phyloP scores from a whole-genome alignment of 2,797 vertebrate genomes.

The Poeciliopsis infans region DNA sequence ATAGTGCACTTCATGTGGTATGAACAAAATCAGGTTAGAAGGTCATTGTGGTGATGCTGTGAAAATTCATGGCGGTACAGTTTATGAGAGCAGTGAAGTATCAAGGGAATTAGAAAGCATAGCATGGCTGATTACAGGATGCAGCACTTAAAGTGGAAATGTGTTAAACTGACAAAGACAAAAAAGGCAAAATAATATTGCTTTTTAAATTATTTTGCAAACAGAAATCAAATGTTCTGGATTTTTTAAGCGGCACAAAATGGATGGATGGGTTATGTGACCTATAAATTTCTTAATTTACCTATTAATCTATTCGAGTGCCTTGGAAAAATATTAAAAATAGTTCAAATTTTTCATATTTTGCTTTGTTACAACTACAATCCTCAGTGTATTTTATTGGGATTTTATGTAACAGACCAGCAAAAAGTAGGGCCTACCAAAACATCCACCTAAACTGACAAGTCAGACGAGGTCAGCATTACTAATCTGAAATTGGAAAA shows the following conservation, averaged over 20 bases:
- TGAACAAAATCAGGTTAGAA: conserved; percentile 42
- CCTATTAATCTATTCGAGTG: not conserved
- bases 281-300: not conserved
- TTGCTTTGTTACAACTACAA: not conserved
- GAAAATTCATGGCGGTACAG: conserved; percentile 31
- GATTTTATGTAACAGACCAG: not conserved
- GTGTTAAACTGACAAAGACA: not conserved
- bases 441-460: not conserved
- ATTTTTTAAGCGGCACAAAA: not conserved
- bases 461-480: not conserved
- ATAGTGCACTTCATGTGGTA: conserved; percentile 47
- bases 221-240: not conserved
- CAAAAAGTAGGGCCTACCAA: not conserved
- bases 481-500: not conserved
- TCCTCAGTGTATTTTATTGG: not conserved
- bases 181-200: not conserved
- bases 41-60: conserved; percentile 59
- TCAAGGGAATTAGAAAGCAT: conserved; percentile 1
- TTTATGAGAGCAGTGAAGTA: not conserved
- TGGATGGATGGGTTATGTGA: not conserved
- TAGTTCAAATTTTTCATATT: not conserved
- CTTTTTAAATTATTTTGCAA: not conserved
- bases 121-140: not conserved
- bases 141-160: not conserved
- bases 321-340: not conserved